Evolutionary conservation across 2,113 vertebrate species (phyloP).

Genomic region (Coturnix japonica): DNA sequence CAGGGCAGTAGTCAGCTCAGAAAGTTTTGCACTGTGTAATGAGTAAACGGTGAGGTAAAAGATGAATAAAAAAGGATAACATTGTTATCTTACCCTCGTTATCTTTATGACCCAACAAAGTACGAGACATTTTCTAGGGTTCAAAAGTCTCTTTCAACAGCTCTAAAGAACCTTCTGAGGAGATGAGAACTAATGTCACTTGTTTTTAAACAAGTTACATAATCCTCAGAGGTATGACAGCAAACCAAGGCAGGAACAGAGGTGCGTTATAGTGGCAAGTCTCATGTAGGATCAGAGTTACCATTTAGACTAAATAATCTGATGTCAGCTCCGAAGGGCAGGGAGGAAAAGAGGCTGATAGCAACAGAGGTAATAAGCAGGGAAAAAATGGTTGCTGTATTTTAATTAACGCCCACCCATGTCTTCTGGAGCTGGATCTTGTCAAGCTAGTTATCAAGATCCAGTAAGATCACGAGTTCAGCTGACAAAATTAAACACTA

Average conservation of each 20-base stretch:
- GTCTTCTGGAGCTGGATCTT: not conserved
- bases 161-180: not conserved
- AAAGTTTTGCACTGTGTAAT: not conserved
- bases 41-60: not conserved
- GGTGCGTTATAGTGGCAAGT: accelerated
- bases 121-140: not conserved
- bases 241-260: not conserved
- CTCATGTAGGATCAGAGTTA: not conserved
- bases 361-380: not conserved
- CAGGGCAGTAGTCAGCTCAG: accelerated
- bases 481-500: not conserved
- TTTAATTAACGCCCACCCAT: not conserved
- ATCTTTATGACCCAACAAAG: not conserved
- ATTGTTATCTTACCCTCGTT: not conserved
- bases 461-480: not conserved
- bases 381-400: accelerated
- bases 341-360: not conserved
- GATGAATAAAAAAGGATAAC: not conserved
- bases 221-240: not conserved
- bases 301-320: accelerated
- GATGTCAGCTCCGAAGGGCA: not conserved
- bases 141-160: not conserved
- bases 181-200: accelerated
- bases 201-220: not conserved
- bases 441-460: not conserved